Percentiles rank a stretch among this genome's conserved stretches.
These are phyloP conservation scores for Eubasilissa splendida DNA, from an alignment of 2,888 invertebrate species.

Conservation along the genomic window DNA sequence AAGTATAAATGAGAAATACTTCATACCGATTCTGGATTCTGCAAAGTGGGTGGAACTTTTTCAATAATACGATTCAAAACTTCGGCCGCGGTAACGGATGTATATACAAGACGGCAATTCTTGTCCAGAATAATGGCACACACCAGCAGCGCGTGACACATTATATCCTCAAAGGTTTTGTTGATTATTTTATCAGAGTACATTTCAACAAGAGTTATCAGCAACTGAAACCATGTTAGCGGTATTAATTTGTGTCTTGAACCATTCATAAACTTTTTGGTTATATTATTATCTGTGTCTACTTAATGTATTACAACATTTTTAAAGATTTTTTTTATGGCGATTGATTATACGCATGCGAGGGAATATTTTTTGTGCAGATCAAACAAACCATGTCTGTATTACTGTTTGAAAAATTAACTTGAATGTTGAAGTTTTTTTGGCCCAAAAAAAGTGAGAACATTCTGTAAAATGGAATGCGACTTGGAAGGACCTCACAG, in stretches of 20 bases:
- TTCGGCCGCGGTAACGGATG: constrained; percentile 24
- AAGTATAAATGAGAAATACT: not conserved
- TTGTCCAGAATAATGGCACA: constrained; percentile 44
- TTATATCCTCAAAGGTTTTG: constrained; percentile 29
- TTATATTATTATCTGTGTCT: too few relatives aligned
- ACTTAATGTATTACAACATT: too few relatives aligned
- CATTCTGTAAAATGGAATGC: too few relatives aligned
- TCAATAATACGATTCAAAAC: constrained; percentile 39
- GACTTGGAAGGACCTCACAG: constrained; percentile 85
- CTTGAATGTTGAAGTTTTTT: too few relatives aligned
- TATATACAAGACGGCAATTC: constrained; percentile 38
- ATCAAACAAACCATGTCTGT: too few relatives aligned
- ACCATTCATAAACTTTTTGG: too few relatives aligned
- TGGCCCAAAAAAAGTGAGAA: too few relatives aligned
- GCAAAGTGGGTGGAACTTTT: constrained; percentile 15
- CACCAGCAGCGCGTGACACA: constrained; percentile 33
- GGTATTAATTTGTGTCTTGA: too few relatives aligned
- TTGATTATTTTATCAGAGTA: constrained; percentile 16
- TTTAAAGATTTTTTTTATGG: too few relatives aligned
- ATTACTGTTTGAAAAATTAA: too few relatives aligned
- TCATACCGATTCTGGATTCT: constrained; percentile 21
- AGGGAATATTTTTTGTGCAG: too few relatives aligned
- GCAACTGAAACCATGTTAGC: constrained; percentile 21
- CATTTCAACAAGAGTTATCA: constrained; percentile 38
- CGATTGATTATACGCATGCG: too few relatives aligned